Conservation (phyloP, 2,797 vertebrate species). For the Psittacula derbiana region DNA sequence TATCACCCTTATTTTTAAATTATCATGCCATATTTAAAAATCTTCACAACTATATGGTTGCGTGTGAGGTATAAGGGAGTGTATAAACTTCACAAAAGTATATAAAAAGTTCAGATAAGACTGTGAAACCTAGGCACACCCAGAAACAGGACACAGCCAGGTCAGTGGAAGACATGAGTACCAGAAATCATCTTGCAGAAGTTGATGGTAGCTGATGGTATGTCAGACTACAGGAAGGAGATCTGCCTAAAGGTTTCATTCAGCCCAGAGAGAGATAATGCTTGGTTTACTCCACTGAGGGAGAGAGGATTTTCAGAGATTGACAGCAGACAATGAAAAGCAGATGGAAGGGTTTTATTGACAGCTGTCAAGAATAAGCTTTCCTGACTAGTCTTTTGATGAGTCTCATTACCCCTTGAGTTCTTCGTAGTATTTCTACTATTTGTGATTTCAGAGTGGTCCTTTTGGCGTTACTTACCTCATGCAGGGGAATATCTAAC, state of each 20-base stretch:
- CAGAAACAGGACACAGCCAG: neutral
- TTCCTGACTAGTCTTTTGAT: neutral
- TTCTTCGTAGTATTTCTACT: neutral
- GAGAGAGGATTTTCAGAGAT: neutral
- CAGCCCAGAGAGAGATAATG: neutral
- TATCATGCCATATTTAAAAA: neutral
- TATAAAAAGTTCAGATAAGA: neutral
- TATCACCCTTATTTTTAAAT: neutral
- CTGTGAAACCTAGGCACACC: neutral
- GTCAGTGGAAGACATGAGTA: neutral
- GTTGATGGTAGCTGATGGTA: neutral
- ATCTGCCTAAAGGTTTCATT: neutral
- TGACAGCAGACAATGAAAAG: neutral
- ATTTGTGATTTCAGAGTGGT: neutral
- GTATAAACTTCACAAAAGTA: neutral
- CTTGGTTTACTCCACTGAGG: neutral
- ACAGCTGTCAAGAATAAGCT: neutral
- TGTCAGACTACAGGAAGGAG: neutral
- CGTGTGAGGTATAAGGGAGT: neutral
- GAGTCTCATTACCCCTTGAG: neutral
- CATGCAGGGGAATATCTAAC: neutral
- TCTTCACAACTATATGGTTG: neutral
- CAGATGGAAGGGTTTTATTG: neutral
- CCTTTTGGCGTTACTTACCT: neutral
- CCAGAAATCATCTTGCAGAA: neutral